phyloP scores from a whole-genome alignment of 2,888 invertebrate species.

The Heteromyza rotundicornis region DNA sequence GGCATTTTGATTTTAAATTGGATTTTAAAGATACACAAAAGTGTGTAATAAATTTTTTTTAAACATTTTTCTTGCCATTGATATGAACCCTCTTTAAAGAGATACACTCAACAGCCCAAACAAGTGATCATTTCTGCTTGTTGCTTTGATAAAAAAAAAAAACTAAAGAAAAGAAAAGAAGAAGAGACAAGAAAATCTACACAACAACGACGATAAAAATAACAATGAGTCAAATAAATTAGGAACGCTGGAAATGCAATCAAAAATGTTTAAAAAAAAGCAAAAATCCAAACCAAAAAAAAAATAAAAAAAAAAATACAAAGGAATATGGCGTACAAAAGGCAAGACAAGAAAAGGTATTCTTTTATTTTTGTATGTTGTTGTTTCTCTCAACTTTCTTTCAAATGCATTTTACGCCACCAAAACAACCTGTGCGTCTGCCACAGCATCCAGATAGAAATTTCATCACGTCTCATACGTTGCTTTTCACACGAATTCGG shows the following conservation, averaged over 20 bases:
- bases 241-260: slow-evolving; percentile 1
- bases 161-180: slow-evolving; percentile 4
- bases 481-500: slow-evolving; percentile 28
- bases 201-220: slow-evolving; percentile 20
- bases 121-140: slow-evolving; percentile 1
- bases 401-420: slow-evolving; percentile 23
- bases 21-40: slow-evolving; percentile 1
- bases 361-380: too few relatives aligned
- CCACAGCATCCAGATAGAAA: not conserved
- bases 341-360: slow-evolving; percentile 4
- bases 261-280: not conserved
- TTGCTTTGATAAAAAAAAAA: slow-evolving; percentile 6
- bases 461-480: slow-evolving; percentile 13
- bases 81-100: not conserved
- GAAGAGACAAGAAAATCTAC: slow-evolving; percentile 6
- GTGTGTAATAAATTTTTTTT: slow-evolving; percentile 2
- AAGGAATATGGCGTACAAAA: slow-evolving; percentile 16
- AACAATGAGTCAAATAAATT: slow-evolving; percentile 32
- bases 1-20: not conserved
- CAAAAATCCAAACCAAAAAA: too few relatives aligned
- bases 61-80: too few relatives aligned
- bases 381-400: slow-evolving; percentile 26
- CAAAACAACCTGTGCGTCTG: too few relatives aligned
- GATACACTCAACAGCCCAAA: not conserved
- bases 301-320: slow-evolving; percentile 8